Evolutionary conservation across 2,797 vertebrate genomes (phyloP).

Genomic region (Chaunax sp.): DNA sequence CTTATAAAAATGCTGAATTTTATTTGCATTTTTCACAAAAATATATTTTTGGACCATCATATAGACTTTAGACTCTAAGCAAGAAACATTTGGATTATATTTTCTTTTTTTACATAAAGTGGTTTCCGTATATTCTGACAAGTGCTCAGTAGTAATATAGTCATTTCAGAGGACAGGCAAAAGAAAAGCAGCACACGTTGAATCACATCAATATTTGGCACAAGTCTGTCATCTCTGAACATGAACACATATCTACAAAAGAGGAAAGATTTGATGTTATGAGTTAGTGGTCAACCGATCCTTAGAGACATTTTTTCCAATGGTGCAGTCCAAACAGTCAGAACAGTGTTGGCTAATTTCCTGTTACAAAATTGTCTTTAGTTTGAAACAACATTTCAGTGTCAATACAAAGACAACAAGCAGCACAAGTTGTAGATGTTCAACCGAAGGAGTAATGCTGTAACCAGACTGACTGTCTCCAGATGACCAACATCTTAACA

Average conservation of each 20-base stretch:
- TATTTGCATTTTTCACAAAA: slow-evolving; percentile 29
- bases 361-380: background rate
- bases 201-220: slow-evolving; percentile 57
- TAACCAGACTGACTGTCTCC: background rate
- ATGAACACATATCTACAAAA: slow-evolving; percentile 25
- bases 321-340: slow-evolving; percentile 24
- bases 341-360: slow-evolving; percentile 2
- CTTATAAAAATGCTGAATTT: slow-evolving; percentile 1
- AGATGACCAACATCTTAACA: too few relatives aligned
- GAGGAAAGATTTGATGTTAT: background rate
- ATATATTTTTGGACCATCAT: slow-evolving; percentile 12
- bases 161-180: slow-evolving; percentile 39
- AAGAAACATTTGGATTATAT: background rate
- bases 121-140: slow-evolving; percentile 7
- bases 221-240: slow-evolving; percentile 29
- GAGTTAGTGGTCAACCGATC: slow-evolving; percentile 37
- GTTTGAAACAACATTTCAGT: background rate
- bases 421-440: background rate
- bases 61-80: background rate
- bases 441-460: background rate
- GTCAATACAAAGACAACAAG: too few relatives aligned
- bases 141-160: background rate
- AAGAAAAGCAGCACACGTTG: too few relatives aligned
- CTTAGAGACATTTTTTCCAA: background rate
- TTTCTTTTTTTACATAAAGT: slow-evolving; percentile 21